Evolutionary conservation across 2,797 vertebrate species (phyloP), one percentile per base, ranked within the genome.

Genomic region (Bryconaethiops microstoma): DNA sequence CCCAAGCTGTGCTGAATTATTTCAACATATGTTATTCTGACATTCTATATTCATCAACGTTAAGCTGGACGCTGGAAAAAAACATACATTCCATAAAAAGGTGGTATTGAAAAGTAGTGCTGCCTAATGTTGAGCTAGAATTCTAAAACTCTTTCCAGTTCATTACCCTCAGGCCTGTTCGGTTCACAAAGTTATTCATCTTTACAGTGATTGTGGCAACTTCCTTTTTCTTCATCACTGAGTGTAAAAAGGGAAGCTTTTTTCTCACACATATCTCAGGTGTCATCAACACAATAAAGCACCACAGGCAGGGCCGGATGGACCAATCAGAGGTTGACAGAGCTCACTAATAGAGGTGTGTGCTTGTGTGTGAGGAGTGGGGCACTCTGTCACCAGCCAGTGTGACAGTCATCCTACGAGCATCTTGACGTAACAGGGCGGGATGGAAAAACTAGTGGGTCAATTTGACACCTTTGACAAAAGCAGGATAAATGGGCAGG

Each of bases 241-340:
- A 35, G 17, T 70, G 68, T 39, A 72, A 68, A 79, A 77, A 81
- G 59, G n/a, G 62, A 62, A 76, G 67, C 62, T 35, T 83, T 84
- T 86, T 84, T 85, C 82, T 86, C 84, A 81, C 86, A 82, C 82
- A 82, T 75, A 82, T 88, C 82, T 90, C 87, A 80, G 79, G 74
- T 88, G 86, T 87, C 89, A 82, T 54, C n/a, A 39, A 60, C 69
- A 86, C 80, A 86, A 86, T 87, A 64, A 77, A 86, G 55, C 79
- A 40, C 77, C 52, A 57, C 78, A 86, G 81, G 81, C 85, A 83
- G 82, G 80, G 76, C 62, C 78, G 75, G 68, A 75, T 75, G 77
- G 55, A 80, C 85, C 82, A 87, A 84, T 89, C 83, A 81, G 29
- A 70, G 57, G 68, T 39, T 74, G 70, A 55, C 80, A 82, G 50